Evolutionary conservation across 2,797 vertebrate species (phyloP).

Genomic region (Acridotheres tristis): DNA sequence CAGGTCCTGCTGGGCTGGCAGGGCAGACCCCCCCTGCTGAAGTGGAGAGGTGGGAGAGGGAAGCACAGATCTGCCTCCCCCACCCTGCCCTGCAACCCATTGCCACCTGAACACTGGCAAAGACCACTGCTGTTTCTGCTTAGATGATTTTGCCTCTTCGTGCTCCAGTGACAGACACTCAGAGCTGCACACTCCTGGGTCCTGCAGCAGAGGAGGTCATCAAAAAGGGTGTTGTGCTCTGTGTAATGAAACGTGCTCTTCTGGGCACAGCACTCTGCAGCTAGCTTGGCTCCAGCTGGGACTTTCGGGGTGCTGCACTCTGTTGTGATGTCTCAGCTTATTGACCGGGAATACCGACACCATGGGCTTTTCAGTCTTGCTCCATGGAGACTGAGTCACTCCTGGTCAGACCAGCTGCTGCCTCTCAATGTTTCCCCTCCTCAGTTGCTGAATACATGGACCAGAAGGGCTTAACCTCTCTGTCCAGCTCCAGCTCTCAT

Average conservation of each 20-base stretch:
- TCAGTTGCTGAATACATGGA: background rate
- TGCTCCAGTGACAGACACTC: background rate
- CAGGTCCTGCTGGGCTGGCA: background rate
- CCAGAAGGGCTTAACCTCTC: background rate
- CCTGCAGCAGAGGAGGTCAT: background rate
- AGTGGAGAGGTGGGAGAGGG: background rate
- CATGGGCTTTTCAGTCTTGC: background rate
- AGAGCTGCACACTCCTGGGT: background rate
- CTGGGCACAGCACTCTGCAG: rapidly evolving
- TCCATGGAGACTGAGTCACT: rapidly evolving
- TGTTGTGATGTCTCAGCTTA: background rate
- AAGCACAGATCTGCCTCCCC: background rate
- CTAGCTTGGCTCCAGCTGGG: background rate
- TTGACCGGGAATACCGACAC: background rate
- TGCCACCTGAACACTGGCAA: rapidly evolving
- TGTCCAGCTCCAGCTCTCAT: background rate
- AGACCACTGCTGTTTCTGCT: background rate
- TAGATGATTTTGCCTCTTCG: background rate
- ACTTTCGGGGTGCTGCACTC: background rate
- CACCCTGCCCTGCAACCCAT: background rate
- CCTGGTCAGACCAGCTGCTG: background rate
- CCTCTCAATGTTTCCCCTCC: background rate
- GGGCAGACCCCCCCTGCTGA: background rate
- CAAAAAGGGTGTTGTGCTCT: background rate
- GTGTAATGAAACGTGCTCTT: rapidly evolving